These are phyloP conservation scores for Nothoprocta pentlandii DNA, from an alignment of 2,113 vertebrate genomes.

Conservation along the genomic window DNA sequence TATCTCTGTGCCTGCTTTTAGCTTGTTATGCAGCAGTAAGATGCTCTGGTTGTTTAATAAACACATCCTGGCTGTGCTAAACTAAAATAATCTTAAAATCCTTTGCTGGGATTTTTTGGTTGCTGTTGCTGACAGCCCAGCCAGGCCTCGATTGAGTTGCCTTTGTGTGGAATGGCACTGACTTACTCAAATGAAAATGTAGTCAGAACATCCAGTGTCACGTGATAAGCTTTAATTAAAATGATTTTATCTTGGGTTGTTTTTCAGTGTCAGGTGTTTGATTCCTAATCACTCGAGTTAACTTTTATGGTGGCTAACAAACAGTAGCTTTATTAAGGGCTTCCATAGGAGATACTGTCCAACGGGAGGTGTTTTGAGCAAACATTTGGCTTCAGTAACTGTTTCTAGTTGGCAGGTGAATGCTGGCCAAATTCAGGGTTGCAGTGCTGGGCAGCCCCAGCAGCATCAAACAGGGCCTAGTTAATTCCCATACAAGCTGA, in stretches of 20 bases:
- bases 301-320: neutral
- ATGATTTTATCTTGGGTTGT: constrained; percentile 30
- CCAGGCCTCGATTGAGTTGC: neutral
- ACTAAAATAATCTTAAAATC: neutral
- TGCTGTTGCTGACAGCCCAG: neutral
- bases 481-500: neutral
- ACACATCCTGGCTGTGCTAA: rapidly evolving
- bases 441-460: neutral
- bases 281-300: neutral
- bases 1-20: neutral
- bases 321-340: neutral
- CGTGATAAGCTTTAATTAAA: constrained; percentile 43
- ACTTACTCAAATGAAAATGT: neutral
- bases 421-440: neutral
- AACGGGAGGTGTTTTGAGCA: neutral
- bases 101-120: neutral
- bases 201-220: constrained; percentile 3
- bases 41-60: neutral
- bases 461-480: neutral
- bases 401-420: neutral
- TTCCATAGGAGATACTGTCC: neutral
- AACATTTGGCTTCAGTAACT: neutral
- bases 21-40: neutral
- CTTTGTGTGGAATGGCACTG: neutral
- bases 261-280: constrained; percentile 9